Evolutionary conservation across 2,113 vertebrate species (phyloP).

Genomic region (Axis porcinus): DNA sequence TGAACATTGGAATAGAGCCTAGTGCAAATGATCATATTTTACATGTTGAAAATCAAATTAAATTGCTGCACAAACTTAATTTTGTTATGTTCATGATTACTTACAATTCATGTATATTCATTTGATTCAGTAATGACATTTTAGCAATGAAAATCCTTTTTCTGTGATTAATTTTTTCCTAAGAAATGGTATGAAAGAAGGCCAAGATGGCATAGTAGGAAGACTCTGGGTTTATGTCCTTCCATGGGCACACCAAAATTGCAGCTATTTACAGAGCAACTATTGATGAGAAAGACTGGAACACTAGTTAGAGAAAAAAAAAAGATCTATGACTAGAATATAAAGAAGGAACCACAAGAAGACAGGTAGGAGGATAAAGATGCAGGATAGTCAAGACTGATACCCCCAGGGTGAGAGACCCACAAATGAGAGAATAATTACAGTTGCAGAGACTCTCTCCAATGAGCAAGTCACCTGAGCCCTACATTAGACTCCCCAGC

Average conservation of each 20-base stretch:
- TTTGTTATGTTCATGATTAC: neutral
- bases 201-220: neutral
- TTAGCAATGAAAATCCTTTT: neutral
- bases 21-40: neutral
- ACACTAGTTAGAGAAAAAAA: neutral
- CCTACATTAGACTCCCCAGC: neutral
- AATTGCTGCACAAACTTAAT: neutral
- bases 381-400: neutral
- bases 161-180: neutral
- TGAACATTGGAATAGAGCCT: neutral
- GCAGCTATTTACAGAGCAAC: neutral
- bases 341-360: neutral
- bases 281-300: neutral
- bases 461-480: neutral
- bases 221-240: neutral
- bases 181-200: neutral
- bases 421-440: neutral
- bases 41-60: neutral
- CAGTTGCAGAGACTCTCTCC: neutral
- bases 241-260: neutral
- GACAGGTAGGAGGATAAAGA: neutral
- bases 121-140: neutral
- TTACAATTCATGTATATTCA: neutral
- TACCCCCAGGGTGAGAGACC: neutral
- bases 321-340: neutral